These are phyloP conservation scores for Alouatta palliata DNA, from an alignment of 2,113 vertebrate species.

Conservation along the genomic window DNA sequence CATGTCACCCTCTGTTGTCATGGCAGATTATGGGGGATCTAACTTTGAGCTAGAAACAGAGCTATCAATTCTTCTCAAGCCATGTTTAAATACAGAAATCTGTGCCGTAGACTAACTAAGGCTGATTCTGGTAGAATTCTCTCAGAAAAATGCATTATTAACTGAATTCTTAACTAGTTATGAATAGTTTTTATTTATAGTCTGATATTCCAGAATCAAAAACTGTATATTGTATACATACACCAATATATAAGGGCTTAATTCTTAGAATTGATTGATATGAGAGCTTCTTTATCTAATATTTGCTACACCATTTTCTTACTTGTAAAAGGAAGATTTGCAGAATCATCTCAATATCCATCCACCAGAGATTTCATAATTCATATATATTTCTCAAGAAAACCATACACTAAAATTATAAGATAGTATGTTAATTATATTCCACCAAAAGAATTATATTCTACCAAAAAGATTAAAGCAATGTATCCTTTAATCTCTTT, in stretches of 20 bases:
- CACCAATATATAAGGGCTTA: background rate
- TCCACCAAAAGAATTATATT: background rate
- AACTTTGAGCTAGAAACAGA: background rate
- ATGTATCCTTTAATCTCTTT: background rate
- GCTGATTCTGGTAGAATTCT: background rate
- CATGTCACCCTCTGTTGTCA: background rate
- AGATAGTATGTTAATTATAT: background rate
- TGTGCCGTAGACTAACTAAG: background rate
- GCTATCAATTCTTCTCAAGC: background rate
- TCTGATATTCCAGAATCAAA: background rate
- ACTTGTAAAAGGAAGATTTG: background rate
- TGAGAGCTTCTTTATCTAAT: background rate
- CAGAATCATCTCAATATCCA: background rate
- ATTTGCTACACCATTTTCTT: background rate
- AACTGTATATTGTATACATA: background rate
- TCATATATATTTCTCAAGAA: background rate
- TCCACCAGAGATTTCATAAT: background rate
- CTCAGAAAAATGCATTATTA: background rate
- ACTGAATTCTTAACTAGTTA: background rate
- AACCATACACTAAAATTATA: background rate
- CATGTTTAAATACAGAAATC: background rate
- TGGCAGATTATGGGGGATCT: background rate
- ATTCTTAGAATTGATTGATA: background rate
- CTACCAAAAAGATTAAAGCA: too few relatives aligned
- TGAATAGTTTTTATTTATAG: background rate